Conservation (phyloP, 2,888 invertebrate species). For the Brachypterus glaber region DNA sequence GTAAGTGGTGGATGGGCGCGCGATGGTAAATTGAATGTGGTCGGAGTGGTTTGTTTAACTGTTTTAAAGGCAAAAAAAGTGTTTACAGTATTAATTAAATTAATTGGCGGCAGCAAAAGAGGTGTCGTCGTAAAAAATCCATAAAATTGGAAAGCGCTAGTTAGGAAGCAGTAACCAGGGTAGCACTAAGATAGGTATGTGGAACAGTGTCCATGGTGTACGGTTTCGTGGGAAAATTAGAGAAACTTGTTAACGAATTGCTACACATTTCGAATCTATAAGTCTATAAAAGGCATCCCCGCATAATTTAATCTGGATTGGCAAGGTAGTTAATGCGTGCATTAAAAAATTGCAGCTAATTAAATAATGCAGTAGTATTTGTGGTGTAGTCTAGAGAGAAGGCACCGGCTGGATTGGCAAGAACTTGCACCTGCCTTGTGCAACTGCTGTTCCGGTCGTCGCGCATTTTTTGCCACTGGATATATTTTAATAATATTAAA, state of each 20-base stretch:
- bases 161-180: not conserved
- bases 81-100: slow-evolving; percentile 3
- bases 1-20: not conserved
- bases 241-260: slow-evolving; percentile 28
- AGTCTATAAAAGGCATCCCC: slow-evolving; percentile 32
- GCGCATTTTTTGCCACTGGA: slow-evolving; percentile 27
- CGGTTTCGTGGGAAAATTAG: slow-evolving; percentile 33
- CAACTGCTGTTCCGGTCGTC: slow-evolving; percentile 35
- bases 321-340: slow-evolving; percentile 34
- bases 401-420: slow-evolving; percentile 31
- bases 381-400: slow-evolving; percentile 33
- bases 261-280: slow-evolving; percentile 29
- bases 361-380: slow-evolving; percentile 38
- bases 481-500: slow-evolving; percentile 41
- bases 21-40: not conserved
- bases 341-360: slow-evolving; percentile 37
- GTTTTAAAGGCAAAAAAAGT: not conserved
- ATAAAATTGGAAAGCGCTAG: not conserved
- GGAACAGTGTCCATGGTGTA: slow-evolving; percentile 18
- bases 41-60: slow-evolving; percentile 1
- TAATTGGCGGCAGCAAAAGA: slow-evolving; percentile 4
- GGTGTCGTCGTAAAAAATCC: slow-evolving; percentile 1
- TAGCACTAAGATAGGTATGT: slow-evolving; percentile 21
- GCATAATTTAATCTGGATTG: slow-evolving; percentile 36
- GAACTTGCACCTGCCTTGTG: slow-evolving; percentile 34